Conservation (phyloP, 2,797 vertebrate genomes). For the Euphonia xanthogaster region DNA sequence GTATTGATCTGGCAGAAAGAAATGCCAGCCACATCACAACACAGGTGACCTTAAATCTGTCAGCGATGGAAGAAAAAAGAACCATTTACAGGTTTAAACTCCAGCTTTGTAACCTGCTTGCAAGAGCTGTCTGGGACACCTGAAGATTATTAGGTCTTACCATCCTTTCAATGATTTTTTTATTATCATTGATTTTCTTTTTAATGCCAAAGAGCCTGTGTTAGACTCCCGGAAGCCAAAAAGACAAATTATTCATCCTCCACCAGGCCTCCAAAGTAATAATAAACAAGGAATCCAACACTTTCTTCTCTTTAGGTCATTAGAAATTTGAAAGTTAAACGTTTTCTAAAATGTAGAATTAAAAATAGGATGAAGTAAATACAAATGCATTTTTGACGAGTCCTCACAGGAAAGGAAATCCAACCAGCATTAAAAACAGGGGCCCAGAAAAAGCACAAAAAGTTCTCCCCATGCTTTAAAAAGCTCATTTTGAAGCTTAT, state of each 20-base stretch:
- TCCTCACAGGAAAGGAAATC: neutral
- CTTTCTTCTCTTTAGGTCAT: neutral
- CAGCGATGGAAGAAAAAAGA: neutral
- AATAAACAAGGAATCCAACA: neutral
- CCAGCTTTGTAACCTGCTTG: neutral
- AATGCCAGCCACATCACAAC: neutral
- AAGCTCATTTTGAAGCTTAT: fast-evolving
- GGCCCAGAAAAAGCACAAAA: neutral
- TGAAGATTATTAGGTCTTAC: neutral
- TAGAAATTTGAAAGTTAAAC: neutral
- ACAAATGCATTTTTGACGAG: neutral
- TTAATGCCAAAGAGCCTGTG: neutral
- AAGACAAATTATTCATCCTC: neutral
- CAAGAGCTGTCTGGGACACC: neutral
- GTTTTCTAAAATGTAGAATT: fast-evolving
- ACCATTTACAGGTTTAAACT: neutral
- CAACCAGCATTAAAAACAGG: neutral
- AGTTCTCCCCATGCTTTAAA: neutral
- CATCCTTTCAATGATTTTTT: neutral
- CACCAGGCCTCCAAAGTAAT: neutral
- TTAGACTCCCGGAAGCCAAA: neutral
- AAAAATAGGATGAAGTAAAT: neutral
- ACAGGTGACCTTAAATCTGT: neutral
- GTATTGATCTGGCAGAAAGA: neutral
- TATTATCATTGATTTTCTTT: neutral